Evolutionary conservation across 2,888 invertebrate species (phyloP), one percentile per base, ranked within the genome.

Genomic region (Conomelus anceps): DNA sequence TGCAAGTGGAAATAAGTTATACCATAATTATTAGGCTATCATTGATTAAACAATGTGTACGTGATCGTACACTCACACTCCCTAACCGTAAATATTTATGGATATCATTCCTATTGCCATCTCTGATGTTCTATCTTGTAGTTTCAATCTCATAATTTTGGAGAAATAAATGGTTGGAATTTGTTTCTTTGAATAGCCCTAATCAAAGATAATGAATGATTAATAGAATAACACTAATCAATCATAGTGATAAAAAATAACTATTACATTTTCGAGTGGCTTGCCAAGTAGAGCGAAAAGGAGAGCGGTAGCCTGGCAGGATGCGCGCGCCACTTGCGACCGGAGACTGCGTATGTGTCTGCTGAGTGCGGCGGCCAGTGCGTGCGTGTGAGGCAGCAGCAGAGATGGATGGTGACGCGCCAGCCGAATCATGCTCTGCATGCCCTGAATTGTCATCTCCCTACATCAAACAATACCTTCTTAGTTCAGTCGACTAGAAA

Each of bases 321-420:
- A 98, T 3, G 97, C 95, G 87, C 99, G 95, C 9, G 91, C 89
- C 0, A 98, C 98, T 93, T 98, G 98, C 0, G 99, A 99, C 23
- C 99, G 95, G 90, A 99, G 94, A 93, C 98, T 99, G 91, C 96
- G 96, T 87, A 98, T 96, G 92, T 98, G 96, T 90, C 95, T 94
- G 0, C 97, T 95, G 23, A 98, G 93, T 90, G 95, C 94, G 93
- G 95, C 96, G 23, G 96, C 94, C 23, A 96, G 95, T 87, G 96
- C 93, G 23, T 94, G 96, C 90, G 97, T 95, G 90, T 96, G 95
- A 0, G 94, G 92, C 89, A 95, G 95, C 84, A 96, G 91, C 22
- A 94, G 93, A 23, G 96, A 96, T 0, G 95, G 94, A 91, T 96
- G 95, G 91, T 96, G 95, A 85, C 94, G 94, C 0, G 96, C 95